Conservation (phyloP, 1,140 invertebrate species). For the Drosophila repleta region DNA sequence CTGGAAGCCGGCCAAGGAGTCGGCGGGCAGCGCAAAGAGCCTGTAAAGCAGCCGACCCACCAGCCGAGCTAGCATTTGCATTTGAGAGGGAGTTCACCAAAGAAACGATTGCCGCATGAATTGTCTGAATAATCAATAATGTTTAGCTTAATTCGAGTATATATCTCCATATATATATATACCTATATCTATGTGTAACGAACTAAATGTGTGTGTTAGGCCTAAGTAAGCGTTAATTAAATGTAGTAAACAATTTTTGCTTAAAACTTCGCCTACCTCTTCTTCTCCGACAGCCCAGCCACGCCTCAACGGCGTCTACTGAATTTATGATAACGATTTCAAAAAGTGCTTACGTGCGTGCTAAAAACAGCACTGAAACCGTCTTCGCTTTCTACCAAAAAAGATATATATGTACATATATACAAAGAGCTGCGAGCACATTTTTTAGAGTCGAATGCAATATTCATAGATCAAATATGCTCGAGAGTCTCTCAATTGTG, state of each 20-base stretch:
- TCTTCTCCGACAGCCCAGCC: neutral
- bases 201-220: conserved; percentile 83
- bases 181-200: conserved; percentile 30
- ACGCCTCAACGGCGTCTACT: conserved; percentile 35
- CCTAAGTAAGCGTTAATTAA: conserved; percentile 78
- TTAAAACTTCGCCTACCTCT: conserved; percentile 28
- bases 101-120: conserved; percentile 73
- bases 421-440: conserved; percentile 24
- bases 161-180: conserved; percentile 20
- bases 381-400: conserved; percentile 69
- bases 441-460: conserved; percentile 55
- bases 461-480: conserved; percentile 70
- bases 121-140: conserved; percentile 72
- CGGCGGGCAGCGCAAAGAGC: conserved; percentile 62
- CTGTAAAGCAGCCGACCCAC: conserved; percentile 45
- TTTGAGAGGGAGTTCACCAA: conserved; percentile 67
- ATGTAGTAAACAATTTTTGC: conserved; percentile 68
- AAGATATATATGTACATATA: conserved; percentile 23
- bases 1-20: conserved; percentile 84
- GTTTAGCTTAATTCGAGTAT: conserved; percentile 68
- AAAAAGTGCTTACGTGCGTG: conserved; percentile 63
- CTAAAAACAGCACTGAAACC: conserved; percentile 50
- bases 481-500: conserved; percentile 25
- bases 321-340: conserved; percentile 64
- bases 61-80: conserved; percentile 56